These are phyloP conservation scores for Addax nasomaculatus DNA, from an alignment of 2,113 vertebrate species.

Conservation along the genomic window DNA sequence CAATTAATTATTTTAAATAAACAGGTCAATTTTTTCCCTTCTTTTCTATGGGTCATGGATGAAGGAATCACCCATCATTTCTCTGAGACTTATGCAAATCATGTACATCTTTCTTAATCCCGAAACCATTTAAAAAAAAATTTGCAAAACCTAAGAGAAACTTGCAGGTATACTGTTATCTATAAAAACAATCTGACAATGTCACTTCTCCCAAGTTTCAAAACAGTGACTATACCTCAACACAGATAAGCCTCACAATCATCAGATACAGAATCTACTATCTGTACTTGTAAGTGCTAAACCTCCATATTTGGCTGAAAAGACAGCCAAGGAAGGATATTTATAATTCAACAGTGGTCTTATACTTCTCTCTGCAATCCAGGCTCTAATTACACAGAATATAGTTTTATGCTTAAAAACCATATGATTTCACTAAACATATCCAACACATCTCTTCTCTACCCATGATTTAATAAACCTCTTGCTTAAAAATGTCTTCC, in stretches of 20 bases:
- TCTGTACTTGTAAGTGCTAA: slow-evolving; percentile 37
- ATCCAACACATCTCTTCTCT: background rate
- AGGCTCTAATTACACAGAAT: background rate
- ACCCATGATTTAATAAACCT: background rate
- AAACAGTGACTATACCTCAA: background rate
- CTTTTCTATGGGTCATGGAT: background rate
- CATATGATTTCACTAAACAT: background rate
- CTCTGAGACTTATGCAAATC: slow-evolving; percentile 28
- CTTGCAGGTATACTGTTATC: background rate
- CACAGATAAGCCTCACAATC: background rate
- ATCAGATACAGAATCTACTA: background rate
- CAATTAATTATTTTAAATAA: slow-evolving; percentile 2
- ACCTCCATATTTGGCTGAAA: slow-evolving; percentile 58
- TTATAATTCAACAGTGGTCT: background rate
- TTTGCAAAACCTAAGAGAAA: background rate
- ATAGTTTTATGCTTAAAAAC: background rate
- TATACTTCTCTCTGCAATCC: background rate
- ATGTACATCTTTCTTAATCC: background rate
- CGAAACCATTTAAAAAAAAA: background rate
- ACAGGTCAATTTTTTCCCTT: background rate
- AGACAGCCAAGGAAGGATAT: background rate
- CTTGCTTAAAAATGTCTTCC: slow-evolving; percentile 74
- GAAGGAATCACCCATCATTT: background rate
- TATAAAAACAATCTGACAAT: background rate
- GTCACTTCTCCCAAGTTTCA: slow-evolving; percentile 2